Base-by-base conservation (phyloP, 2,113 vertebrate genomes). In the human region DNA sequence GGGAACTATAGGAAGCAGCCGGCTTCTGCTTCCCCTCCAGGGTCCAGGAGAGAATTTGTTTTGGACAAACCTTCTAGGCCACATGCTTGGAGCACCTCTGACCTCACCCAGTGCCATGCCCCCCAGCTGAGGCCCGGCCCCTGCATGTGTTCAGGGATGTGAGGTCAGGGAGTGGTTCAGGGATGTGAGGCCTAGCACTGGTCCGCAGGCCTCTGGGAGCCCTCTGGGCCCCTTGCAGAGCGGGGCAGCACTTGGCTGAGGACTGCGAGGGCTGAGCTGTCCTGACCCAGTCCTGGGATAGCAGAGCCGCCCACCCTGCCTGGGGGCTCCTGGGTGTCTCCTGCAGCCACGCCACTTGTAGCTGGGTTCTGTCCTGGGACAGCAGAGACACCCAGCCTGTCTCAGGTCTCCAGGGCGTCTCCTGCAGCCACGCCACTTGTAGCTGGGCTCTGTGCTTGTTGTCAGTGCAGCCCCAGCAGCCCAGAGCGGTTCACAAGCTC, bases 301-400 rank as follows among this genome's bases (percentile, higher is more conserved):
- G 76, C 35, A 6, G 45, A 27, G 25, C 76, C 2, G 16, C 93
- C 25, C 50, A 30, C 35, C 32, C 43, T 0, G 10, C 76, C 27
- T 32, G 3, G 4, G 25, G 61, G 9, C 20, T 55, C 25, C 43
- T 4, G 5, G 6, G 3, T 9, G 12, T 16, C 2, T 90, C 79
- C 45, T 11, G 6, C 18, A 0, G 9, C 12, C 13, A 61, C 11
- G 20, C 48, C 5, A 4, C 0, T 30, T 25, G 20, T 12, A 12
- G 59, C 59, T 61, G 59, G 25, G 59, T 5, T 30, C 11, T 55
- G 2, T 13, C 45, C 45, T 45, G 45, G 55, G 20, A 57, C 55
- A 22, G 55, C 20, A 57, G 55, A 57, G 55, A 18, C 22, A 20
- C 55, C 18, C 55, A 57, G 18, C 18, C 55, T 22, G 55, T 20